Evolutionary conservation across 2,888 invertebrate species (phyloP), one percentile per base, ranked within the genome.

Genomic region (Amphipoea oculea): DNA sequence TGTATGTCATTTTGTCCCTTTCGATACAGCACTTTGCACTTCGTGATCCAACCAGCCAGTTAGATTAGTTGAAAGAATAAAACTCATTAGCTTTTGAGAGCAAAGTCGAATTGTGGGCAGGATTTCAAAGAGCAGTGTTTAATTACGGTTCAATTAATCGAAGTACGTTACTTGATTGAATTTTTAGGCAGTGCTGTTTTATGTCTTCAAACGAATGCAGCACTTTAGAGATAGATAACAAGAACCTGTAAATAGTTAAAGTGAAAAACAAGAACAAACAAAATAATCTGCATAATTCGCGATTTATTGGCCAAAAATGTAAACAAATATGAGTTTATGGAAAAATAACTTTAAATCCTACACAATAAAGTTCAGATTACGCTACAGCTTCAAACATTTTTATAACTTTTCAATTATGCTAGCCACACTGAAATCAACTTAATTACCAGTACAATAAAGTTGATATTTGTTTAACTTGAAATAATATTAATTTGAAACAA

Each of bases 1-100:
- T 91, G 85, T 88, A 85, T 89, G 92, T 91, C 92, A 93, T 95
- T 95, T 95, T 93, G 94, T 93, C 90, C 92, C 89, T 91, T 91
- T 92, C 92, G 87, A 91, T 93, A 96, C 96, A 96, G 85, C 94
- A 93, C 93, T 96, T 95, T 94, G 96, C 96, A 96, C 96, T 96
- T 89, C 91, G 81, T 92, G 90, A 93, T 93, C 93, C 89, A 81
- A 81, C 72, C 89, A 78, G 86, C 85, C 85, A 67, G 77, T 81
- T 42, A 86, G 83, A 90, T 86, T 86, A 89, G 57, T 76, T 83
- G 74, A 70, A 85, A 86, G 74, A 89, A 87, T 81, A 84, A 88
- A 88, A 86, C 78, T 90, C 85, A 89, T 88, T 88, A 85, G 81
- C 77, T 86, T 85, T 81, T 69, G 72, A 69, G 68, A 84, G 87